Base-by-base conservation (phyloP, 2,888 invertebrate species). In the Conchocele bisecta region DNA sequence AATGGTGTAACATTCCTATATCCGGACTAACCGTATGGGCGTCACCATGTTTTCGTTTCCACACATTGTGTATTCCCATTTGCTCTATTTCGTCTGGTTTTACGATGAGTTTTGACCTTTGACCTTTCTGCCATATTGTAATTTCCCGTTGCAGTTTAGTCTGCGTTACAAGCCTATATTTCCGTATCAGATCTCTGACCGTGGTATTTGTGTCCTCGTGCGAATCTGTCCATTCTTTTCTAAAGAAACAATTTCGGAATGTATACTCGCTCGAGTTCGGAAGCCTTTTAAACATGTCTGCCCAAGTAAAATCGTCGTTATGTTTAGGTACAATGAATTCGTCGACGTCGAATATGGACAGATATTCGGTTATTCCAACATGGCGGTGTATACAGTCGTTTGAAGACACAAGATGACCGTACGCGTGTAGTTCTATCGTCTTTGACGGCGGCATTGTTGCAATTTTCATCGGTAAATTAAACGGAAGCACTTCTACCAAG, bases 341-440 rank as follows among this genome's bases (percentile, higher is more conserved):
- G 61, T 91, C 91, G 11, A 90, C 46, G 69, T 91, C 91, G 37
- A 84, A 64, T 68, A 84, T 87, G 6, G 87, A 88, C n/a, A 89
- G 50, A 67, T 83, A 88, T 29, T 83, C 65, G 20, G 82, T 81
- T 22, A 58, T 26, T 31, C 80, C 50, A 69, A 82, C 80, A 59
- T 82, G 76, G 53, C 90, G 73, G 61, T 88, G 87, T 1, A 89
- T 79, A 68, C 91, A 91, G 75, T 91, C 90, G 68, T 90, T 88
- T 61, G 89, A 80, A 13, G 89, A 84, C 5, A 87, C 80, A 42
- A 89, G 65, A 65, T 91, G 91, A 3, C 86, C 91, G 68, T 86
- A 86, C 74, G 89, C 89, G 83, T 90, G 89, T 13, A 90, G 84
- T 51, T 86, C 86, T 9, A 77, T 75, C n/a, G n/a, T n/a, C n/a